Percentiles rank a stretch among this genome's conserved stretches.
These are phyloP conservation scores for Alosa alosa DNA, from an alignment of 2,113 vertebrate genomes.

Conservation along the genomic window DNA sequence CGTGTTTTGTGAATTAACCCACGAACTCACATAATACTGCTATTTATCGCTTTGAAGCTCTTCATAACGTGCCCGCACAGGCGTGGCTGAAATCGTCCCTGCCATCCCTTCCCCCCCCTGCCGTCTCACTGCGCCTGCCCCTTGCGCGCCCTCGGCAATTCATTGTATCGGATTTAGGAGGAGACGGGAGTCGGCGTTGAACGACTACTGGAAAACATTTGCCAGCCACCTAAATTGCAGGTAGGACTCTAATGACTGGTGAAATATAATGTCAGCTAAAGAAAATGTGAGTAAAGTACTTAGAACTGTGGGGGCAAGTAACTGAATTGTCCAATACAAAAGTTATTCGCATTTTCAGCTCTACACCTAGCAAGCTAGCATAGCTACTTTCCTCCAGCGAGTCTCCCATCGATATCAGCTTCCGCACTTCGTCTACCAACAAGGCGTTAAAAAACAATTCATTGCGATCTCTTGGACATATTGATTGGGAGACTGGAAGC, in stretches of 20 bases:
- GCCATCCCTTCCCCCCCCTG: conserved; percentile 61
- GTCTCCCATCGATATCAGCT: background rate
- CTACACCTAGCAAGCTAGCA: background rate
- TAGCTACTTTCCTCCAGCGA: background rate
- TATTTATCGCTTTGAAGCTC: conserved; percentile 11
- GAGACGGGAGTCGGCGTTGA: conserved; percentile 45
- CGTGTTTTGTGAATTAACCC: background rate
- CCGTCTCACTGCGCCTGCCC: conserved; percentile 47
- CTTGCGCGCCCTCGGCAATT: conserved; percentile 66
- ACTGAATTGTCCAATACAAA: background rate
- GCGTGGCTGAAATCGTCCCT: conserved; percentile 67
- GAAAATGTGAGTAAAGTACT: background rate
- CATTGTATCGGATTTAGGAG: conserved; percentile 62
- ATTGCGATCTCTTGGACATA: background rate
- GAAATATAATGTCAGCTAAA: background rate
- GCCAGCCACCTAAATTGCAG: conserved; percentile 54
- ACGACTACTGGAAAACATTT: conserved; percentile 41
- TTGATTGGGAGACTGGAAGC: background rate
- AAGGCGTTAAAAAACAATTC: background rate
- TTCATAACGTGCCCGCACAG: conserved; percentile 70
- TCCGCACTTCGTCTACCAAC: conserved; percentile 2
- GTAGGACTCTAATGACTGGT: conserved; percentile 52
- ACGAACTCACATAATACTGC: background rate
- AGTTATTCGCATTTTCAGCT: background rate
- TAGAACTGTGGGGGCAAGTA: background rate